Conservation (phyloP, 1,140 invertebrate species). For the Sipha flava region DNA sequence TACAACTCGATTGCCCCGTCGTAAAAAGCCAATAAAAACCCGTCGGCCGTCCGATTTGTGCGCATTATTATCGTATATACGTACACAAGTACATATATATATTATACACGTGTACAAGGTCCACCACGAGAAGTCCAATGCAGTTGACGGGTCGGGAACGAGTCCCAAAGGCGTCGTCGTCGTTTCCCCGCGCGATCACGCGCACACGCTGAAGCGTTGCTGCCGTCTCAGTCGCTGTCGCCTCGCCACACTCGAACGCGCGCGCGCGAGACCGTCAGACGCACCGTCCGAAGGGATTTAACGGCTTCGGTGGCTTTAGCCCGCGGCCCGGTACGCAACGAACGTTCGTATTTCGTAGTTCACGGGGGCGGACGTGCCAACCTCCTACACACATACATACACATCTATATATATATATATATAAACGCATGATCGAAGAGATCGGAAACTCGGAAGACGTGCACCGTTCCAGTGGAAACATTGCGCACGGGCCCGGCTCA, state of each 20-base stretch:
- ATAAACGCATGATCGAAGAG: no score
- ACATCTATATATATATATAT: no score
- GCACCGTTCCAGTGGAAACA: no score
- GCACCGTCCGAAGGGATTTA: background rate
- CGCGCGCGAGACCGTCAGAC: background rate
- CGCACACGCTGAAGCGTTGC: background rate
- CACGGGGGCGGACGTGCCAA: no score
- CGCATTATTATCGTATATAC: background rate
- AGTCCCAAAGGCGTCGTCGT: background rate
- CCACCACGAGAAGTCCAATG: no score
- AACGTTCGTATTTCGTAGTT: background rate
- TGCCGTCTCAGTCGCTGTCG: background rate
- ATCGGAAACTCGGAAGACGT: no score
- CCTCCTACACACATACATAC: no score
- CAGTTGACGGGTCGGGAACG: background rate
- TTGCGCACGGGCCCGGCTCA: no score
- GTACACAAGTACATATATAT: no score
- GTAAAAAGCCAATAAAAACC: conserved; percentile 16
- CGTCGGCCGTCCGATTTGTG: background rate
- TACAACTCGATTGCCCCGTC: conserved; percentile 2
- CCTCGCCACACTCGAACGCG: background rate
- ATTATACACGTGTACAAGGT: no score
- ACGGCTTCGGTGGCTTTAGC: background rate
- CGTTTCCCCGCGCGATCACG: no score
- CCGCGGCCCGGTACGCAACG: background rate